Base-by-base conservation (phyloP, 2,797 vertebrate species). In the Galagoides demidoff region DNA sequence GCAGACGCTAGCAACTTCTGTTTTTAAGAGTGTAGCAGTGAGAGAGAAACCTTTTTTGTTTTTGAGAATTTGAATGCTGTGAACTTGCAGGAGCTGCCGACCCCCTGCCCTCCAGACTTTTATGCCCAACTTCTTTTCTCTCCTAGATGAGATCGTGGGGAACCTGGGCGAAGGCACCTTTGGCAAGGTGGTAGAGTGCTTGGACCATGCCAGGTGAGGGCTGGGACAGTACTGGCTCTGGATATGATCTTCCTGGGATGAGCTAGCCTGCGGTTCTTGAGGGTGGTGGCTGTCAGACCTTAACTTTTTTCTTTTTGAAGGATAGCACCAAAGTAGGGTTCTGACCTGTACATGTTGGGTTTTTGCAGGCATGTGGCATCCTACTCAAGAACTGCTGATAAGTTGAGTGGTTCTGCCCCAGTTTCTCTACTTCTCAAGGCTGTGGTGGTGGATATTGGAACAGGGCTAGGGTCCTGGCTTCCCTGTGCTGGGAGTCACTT, bases 91-190 rank as follows among this genome's bases (percentile, higher is more conserved):
- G 98, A 97, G 97, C 95, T 59, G 95, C 97, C 96, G 1, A 23
- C 97, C 96, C 94, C 96, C 92, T 49, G 19, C 89, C 25, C 2
- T 4, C 52, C 68, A 0, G 59, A 45, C 96, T 96, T 93, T 98
- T 89, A 14, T 2, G 97, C 94, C 0, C 0, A 68, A 19, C 92
- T 96, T 98, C 97, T 99, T 98, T 93, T 99, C 97, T 99, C 98
- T 99, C 97, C 95, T 98, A 99, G 99, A 99, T 89, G 99, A 99
- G 92, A 98, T 99, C 29, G 98, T 99, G 0, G 98, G 98, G 95
- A 98, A 98, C 98, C 98, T 99, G 1, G 99, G 99, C 0, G 99
- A 99, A 93, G 99, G 99, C 74, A 99, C 99, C 83, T 99, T 99
- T 96, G 99, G 99, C 92, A 99, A 99, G 90, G 99, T 99, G 85